Evolutionary conservation across 2,113 vertebrate genomes (phyloP), one percentile per base, ranked within the genome.

Genomic region (Ibidorhyncha struthersii): DNA sequence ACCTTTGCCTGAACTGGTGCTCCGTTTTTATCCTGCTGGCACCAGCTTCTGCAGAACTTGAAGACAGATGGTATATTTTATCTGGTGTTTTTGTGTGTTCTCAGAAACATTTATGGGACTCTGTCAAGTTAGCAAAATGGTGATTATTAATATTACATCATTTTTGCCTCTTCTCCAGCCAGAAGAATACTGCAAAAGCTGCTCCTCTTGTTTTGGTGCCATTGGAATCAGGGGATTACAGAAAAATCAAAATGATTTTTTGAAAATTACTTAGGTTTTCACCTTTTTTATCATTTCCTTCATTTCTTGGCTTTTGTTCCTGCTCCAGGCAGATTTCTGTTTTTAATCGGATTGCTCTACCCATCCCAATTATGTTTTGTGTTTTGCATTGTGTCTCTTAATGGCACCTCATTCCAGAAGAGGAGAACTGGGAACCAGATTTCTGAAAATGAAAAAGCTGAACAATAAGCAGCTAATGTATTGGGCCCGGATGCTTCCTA

Each of bases 41-140:
- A 96, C 47, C 47, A 50, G 72, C 83, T 93, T 71, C 87, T 87
- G 84, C 82, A 95, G 79, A 88, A 85, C 82, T 95, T 56, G 84
- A 63, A 80, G 88, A 93, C 90, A 96, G 96, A 97, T 96, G 92
- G 88, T 86, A 27, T 88, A 83, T 82, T 94, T 96, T 94, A 81
- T 93, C 71, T 88, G 62, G 25, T 92, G 91, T 18, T 95, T 96
- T 86, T 66, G 14, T 83, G 92, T 83, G 41, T 92, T 96, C 85
- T 80, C 82, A 88, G 88, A 95, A 93, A 92, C 74, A 80, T 81
- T 94, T 81, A 90, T 81, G 74, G 62, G 67, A 77, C 59, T 92
- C 79, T 81, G 71, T 93, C 71, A 97, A 80, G 78, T 73, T 92
- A 92, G 40, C n/a, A 70, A 90, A 95, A 80, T 63, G n/a, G 22